Evolutionary conservation across 2,888 invertebrate genomes (phyloP).

Genomic region (Platycheirus rosarum): DNA sequence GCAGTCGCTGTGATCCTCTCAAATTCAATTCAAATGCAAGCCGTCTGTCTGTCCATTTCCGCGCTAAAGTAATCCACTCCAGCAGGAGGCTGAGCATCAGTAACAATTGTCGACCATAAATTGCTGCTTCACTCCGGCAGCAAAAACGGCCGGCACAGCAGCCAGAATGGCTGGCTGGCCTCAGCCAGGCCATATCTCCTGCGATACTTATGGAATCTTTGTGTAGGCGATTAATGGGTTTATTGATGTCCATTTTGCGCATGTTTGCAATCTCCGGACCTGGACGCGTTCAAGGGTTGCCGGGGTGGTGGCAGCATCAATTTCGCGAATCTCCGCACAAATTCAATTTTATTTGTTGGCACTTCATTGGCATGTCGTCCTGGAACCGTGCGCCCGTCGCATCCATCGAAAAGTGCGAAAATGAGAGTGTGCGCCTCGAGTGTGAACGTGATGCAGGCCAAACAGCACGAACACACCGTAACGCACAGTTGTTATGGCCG

Average conservation of each 20-base stretch:
- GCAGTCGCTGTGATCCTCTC: conserved; percentile 30
- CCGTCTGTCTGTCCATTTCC: conserved; percentile 32
- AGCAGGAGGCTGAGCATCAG: conserved; percentile 56
- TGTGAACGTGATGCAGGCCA: conserved; percentile 60
- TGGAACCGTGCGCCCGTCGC: neutral
- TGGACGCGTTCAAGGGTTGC: conserved; percentile 7
- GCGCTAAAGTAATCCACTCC: conserved; percentile 30
- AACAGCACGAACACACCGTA: conserved; percentile 23
- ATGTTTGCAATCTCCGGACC: conserved; percentile 65
- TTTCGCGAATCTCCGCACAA: conserved; percentile 64
- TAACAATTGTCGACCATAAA: conserved; percentile 69
- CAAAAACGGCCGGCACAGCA: conserved; percentile 46
- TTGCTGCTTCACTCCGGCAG: conserved; percentile 55
- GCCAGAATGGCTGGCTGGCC: conserved; percentile 46
- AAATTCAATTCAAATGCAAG: conserved; percentile 62
- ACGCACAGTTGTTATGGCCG: conserved; percentile 6
- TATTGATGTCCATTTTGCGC: conserved; percentile 75
- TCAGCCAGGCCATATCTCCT: conserved; percentile 43
- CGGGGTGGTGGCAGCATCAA: conserved; percentile 42
- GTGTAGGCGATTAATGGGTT: conserved; percentile 77
- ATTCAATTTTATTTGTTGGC: conserved; percentile 73
- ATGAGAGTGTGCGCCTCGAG: conserved; percentile 62
- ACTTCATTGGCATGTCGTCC: conserved; percentile 44
- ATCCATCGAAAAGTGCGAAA: conserved; percentile 46
- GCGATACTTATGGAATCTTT: conserved; percentile 71